Percentiles rank a stretch among this genome's conserved stretches.
phyloP scores from a whole-genome alignment of 2,797 vertebrate genomes.

The Nyctalus aviator region DNA sequence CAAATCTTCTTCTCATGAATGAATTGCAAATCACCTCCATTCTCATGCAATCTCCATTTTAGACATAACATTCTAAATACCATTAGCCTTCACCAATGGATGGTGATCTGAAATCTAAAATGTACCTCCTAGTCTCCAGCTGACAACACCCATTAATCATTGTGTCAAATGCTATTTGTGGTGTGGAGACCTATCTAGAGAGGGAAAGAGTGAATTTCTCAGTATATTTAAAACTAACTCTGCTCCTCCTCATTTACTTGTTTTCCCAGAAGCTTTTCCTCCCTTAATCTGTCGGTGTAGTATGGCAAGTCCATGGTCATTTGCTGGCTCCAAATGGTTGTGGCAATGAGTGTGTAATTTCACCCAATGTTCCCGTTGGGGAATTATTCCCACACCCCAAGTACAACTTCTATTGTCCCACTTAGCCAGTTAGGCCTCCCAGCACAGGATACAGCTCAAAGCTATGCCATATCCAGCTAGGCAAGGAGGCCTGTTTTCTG shows the following conservation, averaged over 20 bases:
- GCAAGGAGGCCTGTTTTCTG: background rate
- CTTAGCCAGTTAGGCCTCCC: background rate
- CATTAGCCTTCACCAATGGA: background rate
- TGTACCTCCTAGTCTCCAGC: background rate
- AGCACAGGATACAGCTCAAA: background rate
- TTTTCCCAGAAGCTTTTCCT: background rate
- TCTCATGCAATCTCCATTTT: background rate
- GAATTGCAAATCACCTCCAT: background rate
- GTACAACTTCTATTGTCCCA: background rate
- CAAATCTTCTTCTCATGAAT: background rate
- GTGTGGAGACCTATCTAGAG: background rate
- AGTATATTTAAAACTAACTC: background rate
- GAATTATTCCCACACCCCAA: background rate
- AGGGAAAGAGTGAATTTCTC: background rate
- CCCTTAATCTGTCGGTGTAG: background rate
- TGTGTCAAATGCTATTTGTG: background rate
- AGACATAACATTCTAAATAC: background rate
- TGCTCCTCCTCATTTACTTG: background rate
- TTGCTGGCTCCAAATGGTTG: background rate
- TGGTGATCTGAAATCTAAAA: background rate
- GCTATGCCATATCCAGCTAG: background rate
- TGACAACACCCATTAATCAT: background rate
- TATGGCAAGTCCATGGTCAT: background rate
- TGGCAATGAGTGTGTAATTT: background rate
- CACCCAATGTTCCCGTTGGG: too few relatives aligned